A percentile compares a stretch with the other conserved stretches of the same genome.
phyloP scores from a whole-genome alignment of 2,888 invertebrate species.

The Trichogramma evanescens region DNA sequence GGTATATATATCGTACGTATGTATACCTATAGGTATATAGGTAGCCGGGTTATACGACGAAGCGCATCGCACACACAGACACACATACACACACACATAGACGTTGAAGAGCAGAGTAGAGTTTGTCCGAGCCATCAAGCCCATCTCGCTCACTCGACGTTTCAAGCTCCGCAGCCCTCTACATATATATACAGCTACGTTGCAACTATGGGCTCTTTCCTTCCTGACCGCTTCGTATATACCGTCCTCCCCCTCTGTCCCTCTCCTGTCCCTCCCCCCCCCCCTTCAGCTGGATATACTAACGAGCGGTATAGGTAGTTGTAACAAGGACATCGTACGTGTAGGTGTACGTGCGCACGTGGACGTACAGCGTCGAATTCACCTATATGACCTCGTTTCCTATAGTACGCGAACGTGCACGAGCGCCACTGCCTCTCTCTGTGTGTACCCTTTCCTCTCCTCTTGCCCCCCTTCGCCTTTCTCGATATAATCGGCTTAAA shows the following conservation, averaged over 20 bases:
- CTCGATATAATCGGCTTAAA: conserved; percentile 43
- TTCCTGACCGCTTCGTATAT: not conserved
- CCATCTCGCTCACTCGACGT: too few relatives aligned
- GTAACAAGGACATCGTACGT: not conserved
- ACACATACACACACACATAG: too few relatives aligned
- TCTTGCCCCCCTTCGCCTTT: conserved; percentile 21
- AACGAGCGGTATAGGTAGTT: not conserved
- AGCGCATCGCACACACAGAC: too few relatives aligned
- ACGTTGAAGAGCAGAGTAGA: too few relatives aligned
- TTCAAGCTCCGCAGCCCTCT: too few relatives aligned
- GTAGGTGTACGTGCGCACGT: not conserved
- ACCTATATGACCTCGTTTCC: conserved; percentile 23
- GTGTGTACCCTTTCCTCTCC: conserved; percentile 3
- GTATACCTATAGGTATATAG: too few relatives aligned
- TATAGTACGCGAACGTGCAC: not conserved
- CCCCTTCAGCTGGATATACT: not conserved
- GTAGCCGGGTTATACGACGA: too few relatives aligned
- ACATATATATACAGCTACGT: too few relatives aligned
- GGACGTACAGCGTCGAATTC: conserved; percentile 23
- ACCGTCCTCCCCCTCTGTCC: conserved; percentile 4
- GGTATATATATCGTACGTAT: too few relatives aligned
- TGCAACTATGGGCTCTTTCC: too few relatives aligned
- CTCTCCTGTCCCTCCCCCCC: conserved; percentile 4
- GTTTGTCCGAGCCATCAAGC: too few relatives aligned
- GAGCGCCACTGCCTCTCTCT: not conserved